Evolutionary conservation across 2,888 invertebrate species (phyloP).

Genomic region (Tipula vernalis): DNA sequence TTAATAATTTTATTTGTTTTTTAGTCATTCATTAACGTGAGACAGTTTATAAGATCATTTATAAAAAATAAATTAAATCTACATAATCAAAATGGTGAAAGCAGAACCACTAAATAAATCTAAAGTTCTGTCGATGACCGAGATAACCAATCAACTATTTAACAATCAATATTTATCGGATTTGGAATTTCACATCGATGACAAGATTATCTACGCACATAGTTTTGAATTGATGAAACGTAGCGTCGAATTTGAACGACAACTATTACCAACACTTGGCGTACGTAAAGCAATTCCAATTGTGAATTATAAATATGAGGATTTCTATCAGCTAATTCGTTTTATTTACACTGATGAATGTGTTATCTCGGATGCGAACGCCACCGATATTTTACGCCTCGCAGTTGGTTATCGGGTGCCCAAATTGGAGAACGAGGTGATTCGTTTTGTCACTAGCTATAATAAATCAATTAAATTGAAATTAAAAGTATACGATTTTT

Average conservation of each 20-base stretch:
- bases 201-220: neutral
- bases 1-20: neutral
- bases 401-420: neutral
- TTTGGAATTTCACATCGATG: neutral
- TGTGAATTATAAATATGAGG: neutral
- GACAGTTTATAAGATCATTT: neutral
- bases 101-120: neutral
- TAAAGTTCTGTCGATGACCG: neutral
- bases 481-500: neutral
- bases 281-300: neutral
- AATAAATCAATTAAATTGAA: neutral
- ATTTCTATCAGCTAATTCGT: neutral
- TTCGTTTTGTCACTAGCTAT: neutral
- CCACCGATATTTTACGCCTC: neutral
- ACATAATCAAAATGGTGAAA: neutral
- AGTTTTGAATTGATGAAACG: neutral
- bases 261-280: neutral
- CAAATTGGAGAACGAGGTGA: neutral
- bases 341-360: neutral
- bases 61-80: neutral
- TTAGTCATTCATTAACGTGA: neutral
- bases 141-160: neutral
- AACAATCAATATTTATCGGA: neutral
- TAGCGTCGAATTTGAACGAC: neutral
- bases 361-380: neutral